Base-by-base conservation (phyloP, 2,113 vertebrate species). In the Lucifuga dentata region DNA sequence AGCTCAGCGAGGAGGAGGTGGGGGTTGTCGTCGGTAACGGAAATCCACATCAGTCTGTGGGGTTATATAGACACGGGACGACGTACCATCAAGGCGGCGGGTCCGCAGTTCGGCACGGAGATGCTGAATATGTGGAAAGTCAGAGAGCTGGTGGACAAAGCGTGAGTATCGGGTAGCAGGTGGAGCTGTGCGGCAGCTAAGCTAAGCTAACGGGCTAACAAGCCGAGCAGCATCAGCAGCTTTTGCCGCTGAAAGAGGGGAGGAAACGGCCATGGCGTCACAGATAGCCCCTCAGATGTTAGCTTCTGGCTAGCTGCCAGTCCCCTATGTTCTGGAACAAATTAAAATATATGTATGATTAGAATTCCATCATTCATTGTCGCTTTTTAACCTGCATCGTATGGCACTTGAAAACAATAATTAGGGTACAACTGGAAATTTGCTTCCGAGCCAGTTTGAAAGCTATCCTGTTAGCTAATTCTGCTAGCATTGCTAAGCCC, bases 91-190 rank as follows among this genome's bases (percentile, higher is more conserved):
- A 69, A 90, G 87, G 88, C 79, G 83, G 87, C 76, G 60, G 80
- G 85, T 68, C 82, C 81, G 86, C 85, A 51, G 81, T 70, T 66
- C 68, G 86, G 90, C 86, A 80, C 80, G 81, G 74, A 86, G 73
- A 98, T 97, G 96, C 86, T 97, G 75, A 98, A 97, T 80, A 98
- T 98, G 97, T 98, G 97, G 97, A 98, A 98, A 91, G 95, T 98
- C 86, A 90, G 96, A 81, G 97, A 98, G 92, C 90, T 98, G 86
- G 96, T 98, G 93, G 97, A 98, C 91, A 98, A 98, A 95, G 97
- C 96, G 97, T 98, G 92, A 98, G 97, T 98, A 94, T 76, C 39
- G 61, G 80, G 39, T 44, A 24, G 63, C 73, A 51, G 75, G 63
- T 53, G 73, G 43, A 48, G 68, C 58, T 32, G 10, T 11, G 7